Evolutionary conservation across 2,113 vertebrate species (phyloP).

Genomic region (Erythrolamprus reginae): DNA sequence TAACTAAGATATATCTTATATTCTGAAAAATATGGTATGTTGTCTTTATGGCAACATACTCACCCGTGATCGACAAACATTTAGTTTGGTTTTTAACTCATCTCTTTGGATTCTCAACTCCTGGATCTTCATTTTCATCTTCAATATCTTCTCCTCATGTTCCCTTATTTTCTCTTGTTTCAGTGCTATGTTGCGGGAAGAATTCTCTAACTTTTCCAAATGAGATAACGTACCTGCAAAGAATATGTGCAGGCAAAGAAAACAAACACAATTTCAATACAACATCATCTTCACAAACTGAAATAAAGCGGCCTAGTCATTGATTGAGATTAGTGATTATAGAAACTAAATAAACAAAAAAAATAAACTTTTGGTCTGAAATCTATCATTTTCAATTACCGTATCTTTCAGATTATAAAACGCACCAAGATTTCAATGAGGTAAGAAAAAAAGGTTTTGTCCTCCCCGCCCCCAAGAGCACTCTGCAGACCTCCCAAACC

Average conservation of each 20-base stretch:
- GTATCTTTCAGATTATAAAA: too few relatives aligned
- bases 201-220: conserved; percentile 59
- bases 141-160: neutral
- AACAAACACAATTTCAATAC: neutral
- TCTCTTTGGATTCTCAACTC: conserved; percentile 52
- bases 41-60: conserved; percentile 8
- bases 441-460: too few relatives aligned
- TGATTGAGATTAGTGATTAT: neutral
- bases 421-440: too few relatives aligned
- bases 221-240: conserved; percentile 56
- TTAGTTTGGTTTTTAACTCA: conserved; percentile 45
- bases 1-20: too few relatives aligned
- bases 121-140: conserved; percentile 21
- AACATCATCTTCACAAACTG: neutral
- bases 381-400: neutral
- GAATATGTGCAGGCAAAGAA: neutral
- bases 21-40: too few relatives aligned
- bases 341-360: neutral
- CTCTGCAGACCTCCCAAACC: too few relatives aligned
- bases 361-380: too few relatives aligned
- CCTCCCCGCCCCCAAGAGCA: too few relatives aligned
- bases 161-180: neutral
- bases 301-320: neutral
- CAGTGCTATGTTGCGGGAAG: neutral
- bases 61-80: conserved; percentile 33